Percentiles rank a stretch among this genome's conserved stretches.
Conservation (phyloP, 2,888 invertebrate genomes). For the Drosophila neotestacea region DNA sequence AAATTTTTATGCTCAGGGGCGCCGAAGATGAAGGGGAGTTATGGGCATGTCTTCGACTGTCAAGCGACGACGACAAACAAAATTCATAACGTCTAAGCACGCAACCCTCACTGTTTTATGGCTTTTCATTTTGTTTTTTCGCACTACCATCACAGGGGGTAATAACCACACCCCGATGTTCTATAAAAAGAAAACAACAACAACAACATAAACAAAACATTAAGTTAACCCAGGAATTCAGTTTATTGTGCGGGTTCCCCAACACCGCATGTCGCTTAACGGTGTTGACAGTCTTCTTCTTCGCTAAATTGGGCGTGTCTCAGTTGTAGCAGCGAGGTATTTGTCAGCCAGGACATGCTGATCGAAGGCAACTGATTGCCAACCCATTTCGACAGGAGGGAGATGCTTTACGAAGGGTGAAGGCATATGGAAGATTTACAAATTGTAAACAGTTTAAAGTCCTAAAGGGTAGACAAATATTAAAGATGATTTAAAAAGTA, state of each 20-base stretch:
- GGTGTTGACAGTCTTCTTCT: slow-evolving; percentile 59
- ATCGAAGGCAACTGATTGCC: slow-evolving; percentile 24
- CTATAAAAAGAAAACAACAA: slow-evolving; percentile 20
- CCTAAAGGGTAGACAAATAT: neutral
- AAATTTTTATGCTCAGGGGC: slow-evolving; percentile 18
- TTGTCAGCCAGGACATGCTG: slow-evolving; percentile 20
- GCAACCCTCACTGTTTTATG: slow-evolving; percentile 70
- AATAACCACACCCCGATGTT: slow-evolving; percentile 42
- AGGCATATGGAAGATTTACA: neutral
- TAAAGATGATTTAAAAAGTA: neutral
- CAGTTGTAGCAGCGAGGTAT: slow-evolving; percentile 3
- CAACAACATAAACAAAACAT: slow-evolving; percentile 13
- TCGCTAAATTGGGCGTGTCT: slow-evolving; percentile 48
- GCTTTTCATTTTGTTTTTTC: slow-evolving; percentile 59
- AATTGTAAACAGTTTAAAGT: slow-evolving; percentile 1
- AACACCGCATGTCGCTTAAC: slow-evolving; percentile 57
- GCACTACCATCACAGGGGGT: slow-evolving; percentile 13
- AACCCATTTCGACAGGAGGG: no score
- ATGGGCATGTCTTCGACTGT: slow-evolving; percentile 33
- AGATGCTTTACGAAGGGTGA: neutral
- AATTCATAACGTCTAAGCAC: slow-evolving; percentile 75
- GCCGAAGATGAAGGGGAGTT: slow-evolving; percentile 11
- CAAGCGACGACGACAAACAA: slow-evolving; percentile 47
- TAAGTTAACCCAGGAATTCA: slow-evolving; percentile 27
- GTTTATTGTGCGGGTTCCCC: slow-evolving; percentile 13